These are phyloP conservation scores for Paralichthys olivaceus DNA, from an alignment of 2,113 vertebrate genomes.

Conservation along the genomic window DNA sequence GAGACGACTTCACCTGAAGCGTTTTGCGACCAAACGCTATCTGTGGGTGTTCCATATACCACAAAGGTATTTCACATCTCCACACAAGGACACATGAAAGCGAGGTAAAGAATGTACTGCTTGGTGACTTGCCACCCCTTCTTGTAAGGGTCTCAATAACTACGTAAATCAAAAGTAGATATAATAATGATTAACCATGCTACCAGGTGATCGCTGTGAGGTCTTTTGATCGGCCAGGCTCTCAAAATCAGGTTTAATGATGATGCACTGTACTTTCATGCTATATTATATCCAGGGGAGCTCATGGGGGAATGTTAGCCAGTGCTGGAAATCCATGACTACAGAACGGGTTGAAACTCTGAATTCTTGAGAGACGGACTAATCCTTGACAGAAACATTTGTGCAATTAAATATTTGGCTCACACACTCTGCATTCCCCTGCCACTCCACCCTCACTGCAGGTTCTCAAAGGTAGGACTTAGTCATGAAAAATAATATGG, in stretches of 20 bases:
- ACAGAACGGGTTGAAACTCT: conserved; percentile 47
- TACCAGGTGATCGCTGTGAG: conserved; percentile 6
- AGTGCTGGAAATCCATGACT: conserved; percentile 46
- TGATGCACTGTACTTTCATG: conserved; percentile 12
- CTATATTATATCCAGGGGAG: conserved; percentile 31
- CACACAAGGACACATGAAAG: background rate
- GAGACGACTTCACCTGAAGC: background rate
- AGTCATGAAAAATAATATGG: conserved; percentile 33
- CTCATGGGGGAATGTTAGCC: conserved; percentile 34
- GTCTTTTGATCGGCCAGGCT: conserved; percentile 37
- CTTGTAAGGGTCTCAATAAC: background rate
- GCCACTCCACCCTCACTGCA: conserved; percentile 30
- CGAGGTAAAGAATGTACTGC: background rate
- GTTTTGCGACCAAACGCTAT: background rate
- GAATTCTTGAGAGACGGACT: conserved; percentile 63
- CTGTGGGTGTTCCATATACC: background rate
- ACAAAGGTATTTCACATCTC: conserved; percentile 22
- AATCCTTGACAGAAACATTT: conserved; percentile 72
- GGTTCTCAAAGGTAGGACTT: conserved; percentile 39
- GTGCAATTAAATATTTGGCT: conserved; percentile 72
- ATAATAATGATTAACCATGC: conserved; percentile 15
- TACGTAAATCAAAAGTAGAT: background rate
- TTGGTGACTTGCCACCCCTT: background rate
- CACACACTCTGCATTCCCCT: conserved; percentile 39
- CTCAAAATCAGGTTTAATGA: conserved; percentile 50